Evolutionary conservation across 2,888 invertebrate species (phyloP), one percentile per base, ranked within the genome.

Genomic region (Drosophila bunnanda): DNA sequence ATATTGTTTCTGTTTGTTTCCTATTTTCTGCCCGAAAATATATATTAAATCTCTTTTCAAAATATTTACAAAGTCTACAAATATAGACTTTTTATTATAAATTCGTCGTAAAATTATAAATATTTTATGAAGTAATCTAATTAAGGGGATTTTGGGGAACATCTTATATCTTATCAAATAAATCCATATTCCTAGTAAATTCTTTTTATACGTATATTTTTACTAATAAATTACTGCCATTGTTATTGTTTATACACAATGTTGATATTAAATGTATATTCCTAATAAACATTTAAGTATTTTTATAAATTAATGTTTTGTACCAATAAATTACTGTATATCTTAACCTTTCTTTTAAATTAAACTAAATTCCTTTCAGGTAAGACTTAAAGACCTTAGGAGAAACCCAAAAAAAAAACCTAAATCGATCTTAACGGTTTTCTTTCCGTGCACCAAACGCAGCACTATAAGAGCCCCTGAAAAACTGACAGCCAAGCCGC

Each of bases 401-500:
- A 4, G 6, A 28, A 46, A n/a, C n/a, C 9, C 0, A 10, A 1
- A 28, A 30, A 12, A 32, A 30, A 12, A 39, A 2, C 7, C 10
- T 8, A 8, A 57, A 17, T 22, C 32, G 32, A 15, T 50, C 9
- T 32, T 32, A n/a, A n/a, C 9, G 20, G 3, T n/a, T 17, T 59
- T 54, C 22, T 36, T 39, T n/a, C 43, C 1, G 30, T 52, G 65
- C 67, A 66, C 20, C 13, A 17, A 48, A 22, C 39, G 34, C 67
- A 48, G 25, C 44, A 53, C 53, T 69, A 65, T 78, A 86, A 68
- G 56, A 61, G 60, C 34, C 32, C 38, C 61, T 48, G 50, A 52
- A 56, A 58, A 89, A 90, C 79, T 90, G 90, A 91, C 91, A 91
- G 82, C 86, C 87, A 91, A 85, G 89, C 89, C 91, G 91, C 89